A percentile compares a stretch with the other conserved stretches of the same genome.
These are phyloP conservation scores for Thymelicus sylvestris DNA, from an alignment of 2,888 invertebrate species.

Conservation along the genomic window DNA sequence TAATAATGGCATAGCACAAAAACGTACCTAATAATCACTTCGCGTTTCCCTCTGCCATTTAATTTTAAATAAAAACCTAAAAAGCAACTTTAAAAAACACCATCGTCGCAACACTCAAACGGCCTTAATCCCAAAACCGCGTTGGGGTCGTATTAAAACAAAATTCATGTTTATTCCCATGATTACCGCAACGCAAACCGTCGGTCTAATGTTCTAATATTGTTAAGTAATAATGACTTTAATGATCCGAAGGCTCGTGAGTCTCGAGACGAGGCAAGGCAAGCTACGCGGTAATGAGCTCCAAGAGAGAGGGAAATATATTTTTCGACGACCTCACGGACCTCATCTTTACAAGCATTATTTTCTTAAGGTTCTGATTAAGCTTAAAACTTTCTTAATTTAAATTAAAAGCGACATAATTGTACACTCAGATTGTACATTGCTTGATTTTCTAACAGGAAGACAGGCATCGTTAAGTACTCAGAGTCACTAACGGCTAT, in stretches of 20 bases:
- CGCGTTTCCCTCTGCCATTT: background rate
- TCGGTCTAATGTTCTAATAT: slow-evolving; percentile 27
- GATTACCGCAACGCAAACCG: slow-evolving; percentile 11
- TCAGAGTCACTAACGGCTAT: no score
- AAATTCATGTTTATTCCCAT: slow-evolving; percentile 8
- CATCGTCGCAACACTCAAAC: background rate
- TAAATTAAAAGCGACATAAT: no score
- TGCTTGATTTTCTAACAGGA: no score
- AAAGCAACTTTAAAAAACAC: background rate
- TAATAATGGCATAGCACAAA: no score
- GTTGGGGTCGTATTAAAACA: background rate
- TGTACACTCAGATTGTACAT: no score
- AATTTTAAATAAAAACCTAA: background rate
- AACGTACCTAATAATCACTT: background rate
- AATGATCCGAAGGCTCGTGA: slow-evolving; percentile 28
- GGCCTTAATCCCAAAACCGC: background rate
- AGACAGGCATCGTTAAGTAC: no score
- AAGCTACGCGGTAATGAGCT: slow-evolving; percentile 20
- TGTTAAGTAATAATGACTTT: slow-evolving; percentile 31
- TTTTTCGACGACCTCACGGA: slow-evolving; percentile 1
- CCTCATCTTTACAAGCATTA: slow-evolving; percentile 1
- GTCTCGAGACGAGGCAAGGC: slow-evolving; percentile 11
- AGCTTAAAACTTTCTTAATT: background rate
- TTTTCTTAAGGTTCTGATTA: background rate
- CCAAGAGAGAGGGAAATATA: background rate